These are phyloP conservation scores for Machimus rusticus DNA, from an alignment of 2,888 invertebrate species.

Conservation along the genomic window DNA sequence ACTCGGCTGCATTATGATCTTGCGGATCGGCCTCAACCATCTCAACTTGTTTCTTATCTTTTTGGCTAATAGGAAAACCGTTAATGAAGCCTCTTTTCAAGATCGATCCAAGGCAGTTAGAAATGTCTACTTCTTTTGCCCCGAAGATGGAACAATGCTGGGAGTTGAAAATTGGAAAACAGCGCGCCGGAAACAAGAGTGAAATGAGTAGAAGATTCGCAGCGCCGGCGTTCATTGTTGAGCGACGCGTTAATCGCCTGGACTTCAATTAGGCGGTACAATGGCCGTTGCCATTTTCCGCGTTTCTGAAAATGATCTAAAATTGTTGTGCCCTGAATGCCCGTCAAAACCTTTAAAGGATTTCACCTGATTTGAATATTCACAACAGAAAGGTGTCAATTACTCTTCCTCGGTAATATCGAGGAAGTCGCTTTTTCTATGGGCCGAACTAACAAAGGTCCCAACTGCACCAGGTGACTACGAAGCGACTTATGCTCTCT, in stretches of 20 bases:
- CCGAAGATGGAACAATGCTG: neutral
- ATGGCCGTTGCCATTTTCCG: neutral
- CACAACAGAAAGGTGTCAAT: neutral
- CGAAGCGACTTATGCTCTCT: neutral
- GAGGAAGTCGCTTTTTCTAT: neutral
- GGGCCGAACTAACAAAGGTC: neutral
- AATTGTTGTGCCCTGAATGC: neutral
- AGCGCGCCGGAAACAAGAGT: neutral
- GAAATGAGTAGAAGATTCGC: neutral
- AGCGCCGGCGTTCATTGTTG: neutral
- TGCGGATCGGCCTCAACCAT: neutral
- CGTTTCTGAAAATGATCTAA: neutral
- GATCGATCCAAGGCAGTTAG: neutral
- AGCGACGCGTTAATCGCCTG: neutral
- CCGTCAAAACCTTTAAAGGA: neutral
- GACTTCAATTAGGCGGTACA: neutral
- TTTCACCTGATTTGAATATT: neutral
- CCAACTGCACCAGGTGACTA: neutral
- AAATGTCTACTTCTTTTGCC: neutral
- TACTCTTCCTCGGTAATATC: neutral
- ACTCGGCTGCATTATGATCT: conserved; percentile 11
- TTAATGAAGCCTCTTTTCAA: conserved; percentile 2
- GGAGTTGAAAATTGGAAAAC: neutral
- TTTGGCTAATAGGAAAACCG: neutral
- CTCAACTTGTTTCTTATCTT: neutral